Conservation (phyloP, 1,140 invertebrate genomes). For the Drosophila sp. region DNA sequence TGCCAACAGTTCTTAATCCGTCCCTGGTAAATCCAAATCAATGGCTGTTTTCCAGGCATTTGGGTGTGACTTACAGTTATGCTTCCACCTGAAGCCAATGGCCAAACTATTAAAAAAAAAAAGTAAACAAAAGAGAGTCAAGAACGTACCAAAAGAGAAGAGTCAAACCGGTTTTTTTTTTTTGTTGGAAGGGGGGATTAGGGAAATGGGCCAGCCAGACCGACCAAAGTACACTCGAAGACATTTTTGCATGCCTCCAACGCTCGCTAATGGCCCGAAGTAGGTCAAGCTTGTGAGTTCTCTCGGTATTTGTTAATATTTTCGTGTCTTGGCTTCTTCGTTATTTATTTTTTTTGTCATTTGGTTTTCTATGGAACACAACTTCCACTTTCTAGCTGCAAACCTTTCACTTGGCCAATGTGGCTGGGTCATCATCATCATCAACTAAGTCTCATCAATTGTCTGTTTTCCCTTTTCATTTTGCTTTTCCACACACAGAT, state of each 20-base stretch:
- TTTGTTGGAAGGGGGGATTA: neutral
- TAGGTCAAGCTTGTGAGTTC: constrained; percentile 51
- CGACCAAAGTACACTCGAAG: constrained; percentile 4
- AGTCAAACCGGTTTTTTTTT: constrained; percentile 30
- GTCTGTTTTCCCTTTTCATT: constrained; percentile 31
- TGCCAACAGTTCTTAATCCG: neutral
- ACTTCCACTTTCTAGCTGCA: constrained; percentile 74
- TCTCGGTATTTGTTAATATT: constrained; percentile 21
- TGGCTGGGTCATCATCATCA: constrained; percentile 57
- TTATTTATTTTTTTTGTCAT: constrained; percentile 27
- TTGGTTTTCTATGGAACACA: constrained; percentile 32
- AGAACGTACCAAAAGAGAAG: constrained; percentile 35
- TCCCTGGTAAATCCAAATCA: neutral
- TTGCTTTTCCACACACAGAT: constrained; percentile 84
- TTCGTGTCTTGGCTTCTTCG: neutral
- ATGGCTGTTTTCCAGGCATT: constrained; percentile 16
- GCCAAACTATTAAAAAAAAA: constrained; percentile 36
- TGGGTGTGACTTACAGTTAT: constrained; percentile 66
- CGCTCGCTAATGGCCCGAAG: constrained; percentile 30
- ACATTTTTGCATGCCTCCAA: constrained; percentile 54
- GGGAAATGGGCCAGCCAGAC: too few species aligned
- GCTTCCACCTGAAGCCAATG: constrained; percentile 53
- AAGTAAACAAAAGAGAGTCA: constrained; percentile 58
- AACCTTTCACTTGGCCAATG: constrained; percentile 68
- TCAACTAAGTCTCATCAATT: constrained; percentile 42